Conservation (phyloP, 1,140 invertebrate species). For the Diabrotica undecimpunctata region DNA sequence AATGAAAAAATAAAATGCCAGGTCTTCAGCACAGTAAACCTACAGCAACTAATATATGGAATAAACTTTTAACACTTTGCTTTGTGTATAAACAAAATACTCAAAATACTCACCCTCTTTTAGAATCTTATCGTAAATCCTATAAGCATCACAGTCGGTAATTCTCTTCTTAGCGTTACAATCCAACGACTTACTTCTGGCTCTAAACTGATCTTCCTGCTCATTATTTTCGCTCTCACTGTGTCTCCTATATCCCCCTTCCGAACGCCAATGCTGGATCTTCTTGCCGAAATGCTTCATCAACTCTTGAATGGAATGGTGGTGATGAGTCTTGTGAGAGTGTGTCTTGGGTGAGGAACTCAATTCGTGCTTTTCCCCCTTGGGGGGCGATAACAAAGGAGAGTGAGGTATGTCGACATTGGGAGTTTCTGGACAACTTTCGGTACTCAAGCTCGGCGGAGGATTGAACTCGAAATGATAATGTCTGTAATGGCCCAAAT, state of each 20-base stretch:
- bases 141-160: constrained; percentile 73
- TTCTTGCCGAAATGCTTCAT: constrained; percentile 68
- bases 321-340: constrained; percentile 50
- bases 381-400: constrained; percentile 42
- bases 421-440: constrained; percentile 40
- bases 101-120: constrained; percentile 65
- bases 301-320: constrained; percentile 68
- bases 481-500: constrained; percentile 28
- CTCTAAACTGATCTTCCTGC: constrained; percentile 63
- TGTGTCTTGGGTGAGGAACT: constrained; percentile 42
- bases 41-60: too few species aligned
- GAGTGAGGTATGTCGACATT: constrained; percentile 28
- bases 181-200: constrained; percentile 73
- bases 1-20: too few species aligned
- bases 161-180: constrained; percentile 53
- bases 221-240: constrained; percentile 49
- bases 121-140: constrained; percentile 75
- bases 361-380: constrained; percentile 21
- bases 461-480: constrained; percentile 27
- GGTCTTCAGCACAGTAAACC: too few species aligned
- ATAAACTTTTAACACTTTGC: too few species aligned
- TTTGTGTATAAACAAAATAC: neutral
- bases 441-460: constrained; percentile 29
- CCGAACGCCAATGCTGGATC: constrained; percentile 58
- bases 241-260: constrained; percentile 49